A percentile compares a stretch with the other conserved stretches of the same genome.
phyloP scores from a whole-genome alignment of 2,888 invertebrate genomes.

The Cantharis nigra region DNA sequence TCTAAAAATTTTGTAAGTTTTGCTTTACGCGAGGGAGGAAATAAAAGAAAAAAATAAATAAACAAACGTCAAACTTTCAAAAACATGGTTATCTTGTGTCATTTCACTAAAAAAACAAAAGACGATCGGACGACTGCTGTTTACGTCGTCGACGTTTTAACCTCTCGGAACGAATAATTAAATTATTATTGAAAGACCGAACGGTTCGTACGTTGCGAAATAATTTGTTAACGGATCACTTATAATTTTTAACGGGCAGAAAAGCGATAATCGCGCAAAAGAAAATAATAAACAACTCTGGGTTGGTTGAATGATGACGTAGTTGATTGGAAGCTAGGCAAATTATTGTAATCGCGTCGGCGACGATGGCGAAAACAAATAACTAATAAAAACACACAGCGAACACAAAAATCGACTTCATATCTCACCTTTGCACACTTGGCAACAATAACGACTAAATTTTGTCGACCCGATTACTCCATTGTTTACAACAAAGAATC shows the following conservation, averaged over 20 bases:
- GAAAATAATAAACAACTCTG: neutral
- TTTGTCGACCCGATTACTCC: neutral
- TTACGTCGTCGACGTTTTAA: neutral
- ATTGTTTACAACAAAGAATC: slow-evolving; percentile 24
- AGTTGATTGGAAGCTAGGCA: neutral
- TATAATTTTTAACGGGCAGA: neutral
- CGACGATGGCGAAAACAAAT: neutral
- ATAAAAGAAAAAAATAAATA: neutral
- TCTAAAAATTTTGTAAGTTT: neutral
- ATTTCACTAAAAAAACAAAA: neutral
- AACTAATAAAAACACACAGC: neutral
- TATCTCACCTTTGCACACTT: slow-evolving; percentile 5
- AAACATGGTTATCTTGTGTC: neutral
- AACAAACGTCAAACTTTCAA: neutral
- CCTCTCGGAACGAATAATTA: neutral
- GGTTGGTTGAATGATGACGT: neutral
- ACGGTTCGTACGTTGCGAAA: neutral
- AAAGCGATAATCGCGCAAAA: neutral
- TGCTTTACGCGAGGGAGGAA: neutral
- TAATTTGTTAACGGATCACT: neutral
- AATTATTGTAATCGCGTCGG: neutral
- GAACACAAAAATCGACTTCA: neutral
- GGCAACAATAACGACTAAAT: neutral
- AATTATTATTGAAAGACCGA: neutral
- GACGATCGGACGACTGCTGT: neutral